These are phyloP conservation scores for Leucoraja erinaceus DNA, from an alignment of 2,113 vertebrate species.

Conservation along the genomic window DNA sequence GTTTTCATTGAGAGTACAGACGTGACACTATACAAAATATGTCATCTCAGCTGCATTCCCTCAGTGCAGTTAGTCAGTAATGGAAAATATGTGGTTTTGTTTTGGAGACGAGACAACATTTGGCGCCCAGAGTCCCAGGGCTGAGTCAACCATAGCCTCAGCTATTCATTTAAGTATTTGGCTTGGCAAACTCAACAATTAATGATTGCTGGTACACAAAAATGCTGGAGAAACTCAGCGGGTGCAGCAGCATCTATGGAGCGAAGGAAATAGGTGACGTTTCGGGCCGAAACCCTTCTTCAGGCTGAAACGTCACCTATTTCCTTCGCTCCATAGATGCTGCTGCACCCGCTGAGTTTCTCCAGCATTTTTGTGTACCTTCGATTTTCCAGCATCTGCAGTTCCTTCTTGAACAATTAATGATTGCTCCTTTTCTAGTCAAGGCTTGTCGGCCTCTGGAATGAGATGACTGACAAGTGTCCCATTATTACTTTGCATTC, in stretches of 20 bases:
- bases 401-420: too few relatives aligned
- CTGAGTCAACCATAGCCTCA: not conserved
- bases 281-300: too few relatives aligned
- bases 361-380: too few relatives aligned
- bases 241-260: too few relatives aligned
- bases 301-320: too few relatives aligned
- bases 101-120: not conserved
- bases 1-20: not conserved
- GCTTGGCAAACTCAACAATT: not conserved
- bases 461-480: not conserved
- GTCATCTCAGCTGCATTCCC: not conserved
- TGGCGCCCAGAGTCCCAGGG: too few relatives aligned
- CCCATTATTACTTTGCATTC: not conserved
- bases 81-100: not conserved
- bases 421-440: not conserved
- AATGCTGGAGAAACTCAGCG: too few relatives aligned
- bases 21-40: not conserved
- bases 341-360: too few relatives aligned
- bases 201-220: not conserved
- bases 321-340: too few relatives aligned
- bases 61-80: not conserved
- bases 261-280: too few relatives aligned
- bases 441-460: not conserved
- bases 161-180: not conserved
- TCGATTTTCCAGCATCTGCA: too few relatives aligned